Conservation (phyloP, 2,888 invertebrate genomes). For the Temnothorax ravouxi region DNA sequence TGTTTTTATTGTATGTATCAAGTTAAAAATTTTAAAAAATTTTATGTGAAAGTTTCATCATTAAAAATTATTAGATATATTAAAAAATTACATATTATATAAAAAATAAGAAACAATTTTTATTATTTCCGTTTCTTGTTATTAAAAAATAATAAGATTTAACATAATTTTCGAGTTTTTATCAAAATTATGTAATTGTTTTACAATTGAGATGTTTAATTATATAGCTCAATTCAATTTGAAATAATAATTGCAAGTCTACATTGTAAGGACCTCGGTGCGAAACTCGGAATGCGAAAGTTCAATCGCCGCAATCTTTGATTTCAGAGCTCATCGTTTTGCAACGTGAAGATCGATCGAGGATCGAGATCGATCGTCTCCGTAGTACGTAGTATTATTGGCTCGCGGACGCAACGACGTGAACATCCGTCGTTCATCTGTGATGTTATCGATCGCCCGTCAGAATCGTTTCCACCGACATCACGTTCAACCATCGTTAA, state of each 20-base stretch:
- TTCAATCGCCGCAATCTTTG: constrained; percentile 33
- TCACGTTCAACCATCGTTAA: constrained; percentile 63
- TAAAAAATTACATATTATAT: neutral
- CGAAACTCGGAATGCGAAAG: constrained; percentile 12
- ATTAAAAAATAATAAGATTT: neutral
- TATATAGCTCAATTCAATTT: neutral
- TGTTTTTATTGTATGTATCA: neutral
- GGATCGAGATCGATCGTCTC: constrained; percentile 51
- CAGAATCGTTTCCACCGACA: constrained; percentile 50
- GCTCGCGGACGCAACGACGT: constrained; percentile 59
- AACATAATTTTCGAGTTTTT: constrained; percentile 17
- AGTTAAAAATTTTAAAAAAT: neutral
- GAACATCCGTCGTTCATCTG: constrained; percentile 51
- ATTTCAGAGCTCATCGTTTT: constrained; percentile 20
- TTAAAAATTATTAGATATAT: neutral
- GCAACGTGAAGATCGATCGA: constrained; percentile 27
- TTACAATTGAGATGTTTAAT: neutral
- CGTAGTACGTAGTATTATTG: constrained; percentile 56
- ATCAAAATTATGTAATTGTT: constrained; percentile 3
- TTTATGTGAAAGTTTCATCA: neutral
- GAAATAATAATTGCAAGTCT: constrained; percentile 3
- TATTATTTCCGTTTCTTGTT: neutral
- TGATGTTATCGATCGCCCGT: constrained; percentile 55
- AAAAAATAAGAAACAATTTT: neutral
- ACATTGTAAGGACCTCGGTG: neutral